Evolutionary conservation across 2,888 invertebrate genomes (phyloP).

Genomic region (Ligdia adustata): DNA sequence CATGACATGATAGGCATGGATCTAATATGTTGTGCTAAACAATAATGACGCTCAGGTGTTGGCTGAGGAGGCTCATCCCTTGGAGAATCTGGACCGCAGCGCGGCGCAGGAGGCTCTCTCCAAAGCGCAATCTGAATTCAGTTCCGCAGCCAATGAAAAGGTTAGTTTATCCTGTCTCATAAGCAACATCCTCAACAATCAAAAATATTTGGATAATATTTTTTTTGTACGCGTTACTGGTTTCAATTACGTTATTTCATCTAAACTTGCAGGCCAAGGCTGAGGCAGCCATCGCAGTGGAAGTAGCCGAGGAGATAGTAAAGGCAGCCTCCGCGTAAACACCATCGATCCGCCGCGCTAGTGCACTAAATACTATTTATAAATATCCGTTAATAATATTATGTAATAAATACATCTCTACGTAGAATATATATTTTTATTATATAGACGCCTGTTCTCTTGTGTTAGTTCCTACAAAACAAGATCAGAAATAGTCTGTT

Average conservation of each 20-base stretch:
- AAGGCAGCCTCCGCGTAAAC: constrained; percentile 87
- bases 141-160: constrained; percentile 91
- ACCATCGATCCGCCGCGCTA: constrained; percentile 46
- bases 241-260: too few species aligned
- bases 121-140: constrained; percentile 92
- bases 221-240: too few species aligned
- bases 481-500: too few species aligned
- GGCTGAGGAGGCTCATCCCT: constrained; percentile 96
- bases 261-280: constrained; percentile 88
- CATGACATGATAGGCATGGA: too few species aligned
- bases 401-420: constrained; percentile 58
- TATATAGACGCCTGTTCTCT: constrained; percentile 9
- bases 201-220: too few species aligned
- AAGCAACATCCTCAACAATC: too few species aligned
- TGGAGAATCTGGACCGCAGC: constrained; percentile 91
- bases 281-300: constrained; percentile 96
- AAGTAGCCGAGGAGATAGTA: constrained; percentile 97
- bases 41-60: constrained; percentile 86
- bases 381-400: constrained; percentile 40
- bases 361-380: constrained; percentile 62
- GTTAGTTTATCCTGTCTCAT: too few species aligned
- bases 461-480: background rate
- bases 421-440: constrained; percentile 43
- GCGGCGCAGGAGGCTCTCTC: constrained; percentile 93
- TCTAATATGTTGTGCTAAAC: too few species aligned